Evolutionary conservation across 2,888 invertebrate genomes (phyloP), one percentile per base, ranked within the genome.

Genomic region (Leucoma salicis): DNA sequence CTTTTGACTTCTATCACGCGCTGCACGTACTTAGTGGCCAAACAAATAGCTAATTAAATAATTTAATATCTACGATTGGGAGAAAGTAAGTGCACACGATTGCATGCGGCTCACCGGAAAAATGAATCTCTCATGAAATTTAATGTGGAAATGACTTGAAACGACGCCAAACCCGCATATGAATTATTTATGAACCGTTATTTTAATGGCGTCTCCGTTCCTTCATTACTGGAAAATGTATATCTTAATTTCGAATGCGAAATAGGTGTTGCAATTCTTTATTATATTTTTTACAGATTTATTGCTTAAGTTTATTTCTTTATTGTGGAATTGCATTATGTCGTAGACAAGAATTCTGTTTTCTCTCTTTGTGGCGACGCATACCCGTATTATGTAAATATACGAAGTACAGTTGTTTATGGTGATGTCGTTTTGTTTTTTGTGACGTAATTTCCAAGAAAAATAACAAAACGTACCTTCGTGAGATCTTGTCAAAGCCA

Each of bases 61-160:
- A 63, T 61, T 65, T 60, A 60, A 57, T 53, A 46, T 51, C 49
- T 34, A 40, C 29, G 42, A 41, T 39, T 43, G 24, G 21, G 40
- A 32, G 29, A 48, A 42, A 37, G 38, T 32, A 29, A 24, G 39
- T 57, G 54, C 68, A 70, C 70, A 74, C 71, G 74, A 70, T 56
- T 65, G 68, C 66, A 61, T 59, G 67, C 68, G 65, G 64, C 68
- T 67, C 70, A 59, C 69, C 74, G 79, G 83, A 88, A 87, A 89
- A 87, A 85, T 86, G 81, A 82, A 81, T 74, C 72, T 78, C 86
- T 88, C 87, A 86, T 88, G 87, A 88, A 89, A 88, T 85, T 88
- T 87, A 83, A 88, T 86, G 88, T 86, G 78, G 77, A 86, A 85
- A 85, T 84, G 79, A 84, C 85, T 87, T 89, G 88, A 88, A 88